Evolutionary conservation across 2,113 vertebrate genomes (phyloP), one percentile per base, ranked within the genome.

Genomic region (Lepus europaeus): DNA sequence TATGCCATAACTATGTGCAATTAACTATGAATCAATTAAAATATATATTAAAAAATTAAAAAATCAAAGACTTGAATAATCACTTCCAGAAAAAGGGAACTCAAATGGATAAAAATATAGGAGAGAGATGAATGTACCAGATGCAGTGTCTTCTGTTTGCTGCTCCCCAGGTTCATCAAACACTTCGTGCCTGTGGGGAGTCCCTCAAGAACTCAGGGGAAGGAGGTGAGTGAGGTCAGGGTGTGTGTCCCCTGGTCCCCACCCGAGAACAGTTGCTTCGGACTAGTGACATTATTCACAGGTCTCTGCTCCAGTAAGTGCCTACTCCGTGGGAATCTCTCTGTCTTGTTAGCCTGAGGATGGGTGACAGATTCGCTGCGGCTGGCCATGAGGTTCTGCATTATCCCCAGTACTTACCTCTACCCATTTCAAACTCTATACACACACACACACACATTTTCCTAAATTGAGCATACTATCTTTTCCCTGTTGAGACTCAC

Each of bases 181-280:
- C 7, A 72, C 29, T 13, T 49, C 31, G 9, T 86, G 4, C 8
- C 53, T 29, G 11, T 23, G 36, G 56, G 25, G 27, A 72, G 49
- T 33, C 76, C 51, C 53, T 13, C 7, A 14, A 59, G 56, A 59
- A 59, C 56, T 6, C 16, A 89, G 29, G 69, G 20, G n/a, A 51
- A 74, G 45, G 61, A 51, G 45, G 16, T 72, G 23, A 59, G 3
- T 51, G 68, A 81, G 16, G 61, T 33, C 27, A 63, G 13, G 9
- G 0, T 10, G 14, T 16, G 25, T 17, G 9, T 3, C 12, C 2
- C 16, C 22, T 16, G 12, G 4, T 14, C 77, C 1, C 66, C 56
- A 3, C 22, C 14, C 22, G 25, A n/a, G 25, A 84, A 3, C 19
- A n/a, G 10, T n/a, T 70, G 3, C 72, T 20, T 59, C 19, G 64